Conservation (phyloP, 2,113 vertebrate species). For the Poicephalus meyeri region DNA sequence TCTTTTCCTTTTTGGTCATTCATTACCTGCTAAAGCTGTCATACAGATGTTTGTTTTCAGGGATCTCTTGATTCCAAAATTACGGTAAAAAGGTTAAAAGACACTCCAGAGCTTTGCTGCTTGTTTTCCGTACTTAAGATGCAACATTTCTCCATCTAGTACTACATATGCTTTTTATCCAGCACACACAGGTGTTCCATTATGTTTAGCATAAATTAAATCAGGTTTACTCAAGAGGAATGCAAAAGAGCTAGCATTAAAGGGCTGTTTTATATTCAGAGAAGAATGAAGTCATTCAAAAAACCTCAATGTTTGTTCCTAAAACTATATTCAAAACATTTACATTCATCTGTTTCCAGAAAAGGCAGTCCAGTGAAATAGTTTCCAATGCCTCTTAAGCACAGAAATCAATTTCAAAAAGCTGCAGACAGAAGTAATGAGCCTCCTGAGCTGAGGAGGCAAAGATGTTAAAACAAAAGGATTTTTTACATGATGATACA, state of each 20-base stretch:
- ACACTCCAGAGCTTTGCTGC: background rate
- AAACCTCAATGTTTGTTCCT: background rate
- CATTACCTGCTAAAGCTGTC: background rate
- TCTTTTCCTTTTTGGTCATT: background rate
- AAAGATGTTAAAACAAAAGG: slow-evolving; percentile 4
- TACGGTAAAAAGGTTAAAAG: background rate
- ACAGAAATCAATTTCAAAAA: background rate
- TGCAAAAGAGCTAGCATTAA: slow-evolving; percentile 24
- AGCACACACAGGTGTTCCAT: slow-evolving; percentile 26
- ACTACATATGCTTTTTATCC: background rate
- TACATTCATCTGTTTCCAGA: background rate
- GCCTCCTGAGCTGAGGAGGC: background rate
- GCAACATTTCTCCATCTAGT: background rate
- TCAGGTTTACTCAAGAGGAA: slow-evolving; percentile 20
- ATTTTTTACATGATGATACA: background rate
- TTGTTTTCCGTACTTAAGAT: background rate
- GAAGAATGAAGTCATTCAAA: background rate
- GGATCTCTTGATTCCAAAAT: background rate
- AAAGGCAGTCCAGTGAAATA: background rate
- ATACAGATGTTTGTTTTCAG: background rate
- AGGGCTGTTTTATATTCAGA: slow-evolving; percentile 15
- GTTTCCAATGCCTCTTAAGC: background rate
- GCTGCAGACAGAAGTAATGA: background rate
- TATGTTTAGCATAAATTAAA: slow-evolving; percentile 53
- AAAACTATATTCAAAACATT: background rate